Conservation (phyloP, 2,888 invertebrate genomes). For the Ophion costatus region DNA sequence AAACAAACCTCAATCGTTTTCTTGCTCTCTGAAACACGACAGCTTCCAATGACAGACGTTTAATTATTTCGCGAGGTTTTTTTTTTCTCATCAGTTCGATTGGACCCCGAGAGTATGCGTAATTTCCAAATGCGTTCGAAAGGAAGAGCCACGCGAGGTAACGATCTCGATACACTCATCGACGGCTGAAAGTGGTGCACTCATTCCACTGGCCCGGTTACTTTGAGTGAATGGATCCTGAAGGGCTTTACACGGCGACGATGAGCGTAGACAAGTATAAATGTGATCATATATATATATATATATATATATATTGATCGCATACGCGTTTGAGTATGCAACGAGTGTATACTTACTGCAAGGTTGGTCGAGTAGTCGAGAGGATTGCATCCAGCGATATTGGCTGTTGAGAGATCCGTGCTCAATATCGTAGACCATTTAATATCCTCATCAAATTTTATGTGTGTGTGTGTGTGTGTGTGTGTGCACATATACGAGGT, state of each 20-base stretch:
- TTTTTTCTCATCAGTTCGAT: not conserved
- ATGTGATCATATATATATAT: not conserved
- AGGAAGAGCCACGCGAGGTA: not conserved
- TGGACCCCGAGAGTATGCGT: not conserved
- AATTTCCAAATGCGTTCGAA: not conserved
- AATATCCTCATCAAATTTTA: not conserved
- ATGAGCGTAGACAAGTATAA: not conserved
- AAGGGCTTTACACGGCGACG: not conserved
- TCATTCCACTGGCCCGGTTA: not conserved
- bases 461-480: no score
- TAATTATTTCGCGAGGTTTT: not conserved
- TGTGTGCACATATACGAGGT: no score
- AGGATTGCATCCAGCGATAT: conserved; percentile 32
- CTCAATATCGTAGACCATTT: conserved; percentile 10
- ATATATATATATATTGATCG: not conserved
- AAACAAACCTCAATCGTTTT: not conserved
- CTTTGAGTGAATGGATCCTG: conserved; percentile 7
- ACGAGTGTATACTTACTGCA: conserved; percentile 6
- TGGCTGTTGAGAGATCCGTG: conserved; percentile 18
- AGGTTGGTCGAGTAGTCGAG: conserved; percentile 9
- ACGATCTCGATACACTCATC: conserved; percentile 1
- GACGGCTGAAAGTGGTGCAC: not conserved
- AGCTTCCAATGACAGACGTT: not conserved
- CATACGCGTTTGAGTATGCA: not conserved
- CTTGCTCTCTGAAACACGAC: not conserved